A percentile compares a stretch with the other conserved stretches of the same genome.
phyloP scores from a whole-genome alignment of 2,888 invertebrate species.

The Poecilus cupreus region DNA sequence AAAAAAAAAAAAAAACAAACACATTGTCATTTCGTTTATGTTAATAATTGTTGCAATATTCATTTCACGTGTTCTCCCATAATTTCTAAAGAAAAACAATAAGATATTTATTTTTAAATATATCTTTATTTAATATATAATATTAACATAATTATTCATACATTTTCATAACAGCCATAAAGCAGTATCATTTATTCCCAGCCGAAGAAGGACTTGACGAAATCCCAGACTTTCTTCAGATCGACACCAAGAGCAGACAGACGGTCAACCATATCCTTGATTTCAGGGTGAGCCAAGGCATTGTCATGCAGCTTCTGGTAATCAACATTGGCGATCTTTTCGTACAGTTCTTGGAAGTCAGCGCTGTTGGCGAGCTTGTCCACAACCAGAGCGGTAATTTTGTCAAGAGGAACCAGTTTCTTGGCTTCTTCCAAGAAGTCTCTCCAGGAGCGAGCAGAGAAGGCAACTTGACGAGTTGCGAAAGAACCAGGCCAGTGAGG shows the following conservation, averaged over 20 bases:
- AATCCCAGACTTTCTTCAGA: conserved; percentile 13
- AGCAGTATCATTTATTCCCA: background rate
- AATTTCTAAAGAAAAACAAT: no score
- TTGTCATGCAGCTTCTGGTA: conserved; percentile 64
- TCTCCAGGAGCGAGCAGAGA: conserved; percentile 49
- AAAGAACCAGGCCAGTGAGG: background rate
- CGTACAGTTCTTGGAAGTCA: conserved; percentile 64
- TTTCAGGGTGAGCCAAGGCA: conserved; percentile 63
- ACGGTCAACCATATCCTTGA: conserved; percentile 55
- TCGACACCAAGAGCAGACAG: background rate
- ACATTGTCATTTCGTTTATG: no score
- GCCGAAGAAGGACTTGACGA: conserved; percentile 32
- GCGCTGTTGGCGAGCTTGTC: conserved; percentile 52
- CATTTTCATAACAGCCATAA: background rate
- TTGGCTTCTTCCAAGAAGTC: conserved; percentile 56
- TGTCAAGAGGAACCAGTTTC: conserved; percentile 21
- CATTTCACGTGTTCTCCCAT: no score
- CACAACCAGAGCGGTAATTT: conserved; percentile 49
- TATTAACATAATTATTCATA: background rate
- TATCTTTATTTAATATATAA: background rate
- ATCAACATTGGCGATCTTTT: conserved; percentile 62
- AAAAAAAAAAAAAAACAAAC: no score
- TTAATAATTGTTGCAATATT: no score
- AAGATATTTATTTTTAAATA: no score
- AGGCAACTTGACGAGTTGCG: background rate